phyloP scores from a whole-genome alignment of 2,797 vertebrate genomes.

The Chiroxiphia lanceolata region DNA sequence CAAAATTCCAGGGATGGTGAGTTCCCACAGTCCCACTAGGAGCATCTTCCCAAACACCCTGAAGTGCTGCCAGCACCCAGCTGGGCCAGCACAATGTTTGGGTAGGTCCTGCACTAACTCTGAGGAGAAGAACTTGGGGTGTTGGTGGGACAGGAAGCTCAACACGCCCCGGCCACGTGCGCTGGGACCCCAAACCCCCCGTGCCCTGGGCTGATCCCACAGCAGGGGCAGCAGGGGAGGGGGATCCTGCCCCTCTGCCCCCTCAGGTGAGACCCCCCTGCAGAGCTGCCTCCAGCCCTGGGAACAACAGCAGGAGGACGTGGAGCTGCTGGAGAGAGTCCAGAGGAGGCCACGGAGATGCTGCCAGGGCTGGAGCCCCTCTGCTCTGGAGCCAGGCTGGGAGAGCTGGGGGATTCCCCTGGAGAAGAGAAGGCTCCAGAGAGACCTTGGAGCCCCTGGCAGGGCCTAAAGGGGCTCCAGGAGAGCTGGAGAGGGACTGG shows the following conservation, averaged over 20 bases:
- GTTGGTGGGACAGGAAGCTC: too few species aligned
- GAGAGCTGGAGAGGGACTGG: background rate
- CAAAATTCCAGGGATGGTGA: background rate
- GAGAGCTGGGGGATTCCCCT: background rate
- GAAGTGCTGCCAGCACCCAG: too few species aligned
- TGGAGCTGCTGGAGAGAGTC: background rate
- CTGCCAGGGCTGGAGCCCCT: background rate
- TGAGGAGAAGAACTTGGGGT: too few species aligned
- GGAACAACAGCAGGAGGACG: too few species aligned
- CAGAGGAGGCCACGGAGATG: background rate
- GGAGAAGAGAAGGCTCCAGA: background rate
- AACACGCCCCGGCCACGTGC: too few species aligned
- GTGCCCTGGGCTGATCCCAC: background rate
- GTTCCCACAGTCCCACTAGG: background rate
- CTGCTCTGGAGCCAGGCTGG: background rate
- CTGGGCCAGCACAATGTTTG: too few species aligned
- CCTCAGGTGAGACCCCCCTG: too few species aligned
- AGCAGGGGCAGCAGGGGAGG: too few species aligned
- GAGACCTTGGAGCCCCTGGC: rapidly evolving
- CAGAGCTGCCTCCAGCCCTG: too few species aligned
- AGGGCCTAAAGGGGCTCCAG: background rate
- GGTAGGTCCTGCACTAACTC: too few species aligned
- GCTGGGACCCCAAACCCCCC: background rate
- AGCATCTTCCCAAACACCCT: too few species aligned
- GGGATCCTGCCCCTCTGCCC: background rate